Conservation (phyloP, 2,888 invertebrate genomes). For the Harpalus rufipes region DNA sequence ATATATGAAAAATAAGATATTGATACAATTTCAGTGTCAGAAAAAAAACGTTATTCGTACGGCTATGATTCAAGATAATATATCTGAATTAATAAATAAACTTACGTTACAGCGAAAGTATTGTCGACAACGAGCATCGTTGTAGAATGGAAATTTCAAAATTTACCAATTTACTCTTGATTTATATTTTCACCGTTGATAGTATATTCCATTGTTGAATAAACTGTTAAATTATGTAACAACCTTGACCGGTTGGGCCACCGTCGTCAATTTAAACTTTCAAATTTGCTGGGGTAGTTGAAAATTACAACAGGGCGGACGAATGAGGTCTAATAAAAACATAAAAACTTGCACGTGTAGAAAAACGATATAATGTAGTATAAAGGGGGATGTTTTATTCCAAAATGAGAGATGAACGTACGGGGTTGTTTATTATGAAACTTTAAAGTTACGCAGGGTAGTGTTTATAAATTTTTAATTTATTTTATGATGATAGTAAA, state of each 20-base stretch:
- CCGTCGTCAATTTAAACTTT: conserved; percentile 56
- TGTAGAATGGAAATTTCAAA: too few species aligned
- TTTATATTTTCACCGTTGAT: too few species aligned
- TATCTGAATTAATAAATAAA: too few species aligned
- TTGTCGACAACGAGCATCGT: too few species aligned
- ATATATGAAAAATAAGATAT: too few species aligned
- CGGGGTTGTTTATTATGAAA: conserved; percentile 10
- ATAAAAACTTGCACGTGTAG: conserved; percentile 27
- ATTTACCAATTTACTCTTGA: too few species aligned
- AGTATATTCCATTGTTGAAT: conserved; percentile 13
- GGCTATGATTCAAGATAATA: too few species aligned
- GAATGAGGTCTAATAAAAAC: conserved; percentile 14
- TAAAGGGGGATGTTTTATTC: background rate
- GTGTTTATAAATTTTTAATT: background rate
- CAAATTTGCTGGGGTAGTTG: conserved; percentile 53
- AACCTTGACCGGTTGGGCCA: background rate
- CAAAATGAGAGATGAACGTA: background rate
- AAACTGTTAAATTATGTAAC: conserved; percentile 50
- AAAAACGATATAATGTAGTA: background rate
- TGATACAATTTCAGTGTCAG: too few species aligned
- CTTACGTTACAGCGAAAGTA: too few species aligned
- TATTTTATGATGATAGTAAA: background rate
- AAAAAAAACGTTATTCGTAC: too few species aligned
- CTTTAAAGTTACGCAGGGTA: background rate
- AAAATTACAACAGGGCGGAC: conserved; percentile 38